phyloP scores from a whole-genome alignment of 2,797 vertebrate species.

The Spheniscus humboldti region DNA sequence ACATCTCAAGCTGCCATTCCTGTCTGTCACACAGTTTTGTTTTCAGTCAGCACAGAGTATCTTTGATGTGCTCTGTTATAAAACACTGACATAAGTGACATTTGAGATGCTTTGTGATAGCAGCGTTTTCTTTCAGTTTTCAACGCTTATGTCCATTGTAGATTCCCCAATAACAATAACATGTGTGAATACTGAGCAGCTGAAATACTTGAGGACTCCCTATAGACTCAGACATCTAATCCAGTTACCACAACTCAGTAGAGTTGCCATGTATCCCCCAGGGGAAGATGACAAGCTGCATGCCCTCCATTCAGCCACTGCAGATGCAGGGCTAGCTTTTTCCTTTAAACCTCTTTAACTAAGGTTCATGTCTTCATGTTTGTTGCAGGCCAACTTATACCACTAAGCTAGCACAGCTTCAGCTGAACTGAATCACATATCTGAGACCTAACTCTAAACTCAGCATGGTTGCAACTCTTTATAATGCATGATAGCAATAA shows the following conservation, averaged over 20 bases:
- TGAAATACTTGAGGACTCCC: background rate
- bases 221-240: background rate
- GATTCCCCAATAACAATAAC: background rate
- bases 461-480: background rate
- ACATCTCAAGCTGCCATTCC: background rate
- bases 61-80: background rate
- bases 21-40: background rate
- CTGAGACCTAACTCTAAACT: background rate
- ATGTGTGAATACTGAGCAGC: background rate
- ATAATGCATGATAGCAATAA: background rate
- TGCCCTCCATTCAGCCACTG: background rate
- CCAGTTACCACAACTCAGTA: background rate
- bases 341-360: background rate
- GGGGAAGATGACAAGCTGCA: background rate
- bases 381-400: background rate
- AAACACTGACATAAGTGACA: background rate
- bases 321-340: background rate
- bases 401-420: background rate
- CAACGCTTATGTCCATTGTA: background rate
- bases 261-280: background rate
- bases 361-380: background rate
- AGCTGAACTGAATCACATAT: background rate
- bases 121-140: background rate
- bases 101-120: background rate
- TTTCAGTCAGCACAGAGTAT: background rate